These are phyloP conservation scores for Polia nebulosa DNA, from an alignment of 2,888 invertebrate species.

Conservation along the genomic window DNA sequence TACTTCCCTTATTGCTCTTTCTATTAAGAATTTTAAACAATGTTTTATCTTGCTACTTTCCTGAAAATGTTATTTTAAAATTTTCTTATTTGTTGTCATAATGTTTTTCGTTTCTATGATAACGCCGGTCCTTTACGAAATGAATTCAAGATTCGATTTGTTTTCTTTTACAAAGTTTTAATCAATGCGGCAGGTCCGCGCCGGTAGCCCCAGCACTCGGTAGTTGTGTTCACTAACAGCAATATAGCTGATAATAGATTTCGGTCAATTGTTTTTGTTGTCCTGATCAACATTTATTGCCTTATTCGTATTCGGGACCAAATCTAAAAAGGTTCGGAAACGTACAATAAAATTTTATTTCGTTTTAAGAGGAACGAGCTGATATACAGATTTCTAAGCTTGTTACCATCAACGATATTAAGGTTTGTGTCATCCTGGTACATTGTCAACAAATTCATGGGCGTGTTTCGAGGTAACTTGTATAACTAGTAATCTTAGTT, in stretches of 20 bases:
- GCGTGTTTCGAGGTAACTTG: slow-evolving; percentile 44
- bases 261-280: slow-evolving; percentile 85
- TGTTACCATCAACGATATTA: slow-evolving; percentile 51
- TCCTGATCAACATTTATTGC: slow-evolving; percentile 87
- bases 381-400: slow-evolving; percentile 62
- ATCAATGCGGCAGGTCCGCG: slow-evolving; percentile 51
- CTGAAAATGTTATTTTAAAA: slow-evolving; percentile 36
- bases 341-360: slow-evolving; percentile 84
- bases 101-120: slow-evolving; percentile 39
- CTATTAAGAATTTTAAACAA: slow-evolving; percentile 63
- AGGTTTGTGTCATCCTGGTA: slow-evolving; percentile 32
- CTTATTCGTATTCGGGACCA: slow-evolving; percentile 87
- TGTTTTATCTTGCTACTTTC: slow-evolving; percentile 42
- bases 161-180: slow-evolving; percentile 52
- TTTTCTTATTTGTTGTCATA: slow-evolving; percentile 29
- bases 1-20: slow-evolving; percentile 62
- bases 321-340: slow-evolving; percentile 83
- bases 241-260: slow-evolving; percentile 82
- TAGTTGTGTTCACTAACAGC: slow-evolving; percentile 72
- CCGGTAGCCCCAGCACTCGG: slow-evolving; percentile 41
- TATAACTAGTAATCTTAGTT: slow-evolving; percentile 56
- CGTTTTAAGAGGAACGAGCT: slow-evolving; percentile 77
- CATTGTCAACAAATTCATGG: slow-evolving; percentile 42
- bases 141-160: slow-evolving; percentile 47
- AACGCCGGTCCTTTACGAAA: slow-evolving; percentile 34